Evolutionary conservation across 2,888 invertebrate genomes (phyloP), one percentile per base, ranked within the genome.

Genomic region (Ctena decussata): DNA sequence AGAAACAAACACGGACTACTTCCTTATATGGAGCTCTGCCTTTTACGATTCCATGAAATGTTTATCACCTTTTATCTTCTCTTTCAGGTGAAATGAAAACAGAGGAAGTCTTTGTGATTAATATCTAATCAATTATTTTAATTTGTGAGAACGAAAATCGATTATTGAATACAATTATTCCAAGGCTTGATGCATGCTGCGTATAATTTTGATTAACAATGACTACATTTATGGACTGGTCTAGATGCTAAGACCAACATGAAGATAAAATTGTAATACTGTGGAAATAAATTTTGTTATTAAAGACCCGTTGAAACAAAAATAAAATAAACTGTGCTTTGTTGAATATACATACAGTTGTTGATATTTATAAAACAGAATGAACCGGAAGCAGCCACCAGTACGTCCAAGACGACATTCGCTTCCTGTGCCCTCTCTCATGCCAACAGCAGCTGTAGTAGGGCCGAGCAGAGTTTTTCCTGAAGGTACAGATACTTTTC

Each of bases 401-500:
- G 37, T 78, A 18, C 78, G 79, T 37, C 83, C 85, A 1, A 69
- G 85, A 21, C 80, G 87, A 1, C 79, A 78, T 71, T 88, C 87
- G 30, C 85, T 88, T 69, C 87, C 87, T 24, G 57, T 77, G 11
- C 78, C 85, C 27, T 80, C 87, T 39, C 1, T 35, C 21, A 3
- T 65, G 30, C 65, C 65, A 2, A 70, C 83, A 11, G n/a, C 80
- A 49, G 39, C 82, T 24, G 73, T 79, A n/a, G 70, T 77, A 32
- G 87, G 82, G 5, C 57, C 74, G 37, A 39, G 74, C 46, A 70
- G 82, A 5, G 18, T 60, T 5, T 71, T 88, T 76, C 87, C 87
- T 60, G 87, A 85, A 79, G 87, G 87, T 11, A 83, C 85, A 32
- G 87, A 83, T 18, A 83, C 79, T 12, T 88, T 85, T 35, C 85